Percentiles rank a stretch among this genome's conserved stretches.
Conservation (phyloP, 2,797 vertebrate species). For the Sebastes glaucus region DNA sequence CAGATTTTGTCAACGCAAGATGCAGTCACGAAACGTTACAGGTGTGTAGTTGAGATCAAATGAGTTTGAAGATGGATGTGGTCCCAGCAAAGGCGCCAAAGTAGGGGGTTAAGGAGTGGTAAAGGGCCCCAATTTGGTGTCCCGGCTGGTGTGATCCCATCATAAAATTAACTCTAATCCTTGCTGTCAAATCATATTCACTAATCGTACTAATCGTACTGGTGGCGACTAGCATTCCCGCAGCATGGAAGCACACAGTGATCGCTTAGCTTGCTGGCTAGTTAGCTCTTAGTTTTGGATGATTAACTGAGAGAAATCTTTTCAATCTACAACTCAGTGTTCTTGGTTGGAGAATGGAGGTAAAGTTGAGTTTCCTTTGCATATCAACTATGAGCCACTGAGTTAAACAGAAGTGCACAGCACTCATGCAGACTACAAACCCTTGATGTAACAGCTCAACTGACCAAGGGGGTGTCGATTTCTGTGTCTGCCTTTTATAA, state of each 20-base stretch:
- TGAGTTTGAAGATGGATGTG: background rate
- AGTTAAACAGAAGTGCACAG: background rate
- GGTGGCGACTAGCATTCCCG: background rate
- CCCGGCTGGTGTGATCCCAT: background rate
- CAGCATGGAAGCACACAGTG: background rate
- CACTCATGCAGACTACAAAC: background rate
- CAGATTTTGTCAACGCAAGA: background rate
- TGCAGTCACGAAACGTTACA: background rate
- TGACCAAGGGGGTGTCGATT: background rate
- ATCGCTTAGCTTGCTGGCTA: background rate
- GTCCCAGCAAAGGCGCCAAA: background rate
- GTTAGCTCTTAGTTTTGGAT: background rate
- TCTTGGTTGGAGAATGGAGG: background rate
- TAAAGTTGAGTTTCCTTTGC: background rate
- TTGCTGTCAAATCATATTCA: background rate
- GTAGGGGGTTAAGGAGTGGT: background rate
- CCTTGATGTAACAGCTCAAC: background rate
- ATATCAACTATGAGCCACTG: background rate
- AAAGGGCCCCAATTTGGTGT: background rate
- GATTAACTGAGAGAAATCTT: background rate
- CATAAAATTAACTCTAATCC: background rate
- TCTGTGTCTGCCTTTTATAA: slow-evolving; percentile 16
- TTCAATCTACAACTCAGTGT: background rate
- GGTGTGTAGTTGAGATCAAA: background rate
- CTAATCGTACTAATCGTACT: background rate